Percentiles rank a stretch among this genome's conserved stretches.
These are phyloP conservation scores for Cossypha polioptera DNA, from an alignment of 2,797 vertebrate genomes.

Conservation along the genomic window DNA sequence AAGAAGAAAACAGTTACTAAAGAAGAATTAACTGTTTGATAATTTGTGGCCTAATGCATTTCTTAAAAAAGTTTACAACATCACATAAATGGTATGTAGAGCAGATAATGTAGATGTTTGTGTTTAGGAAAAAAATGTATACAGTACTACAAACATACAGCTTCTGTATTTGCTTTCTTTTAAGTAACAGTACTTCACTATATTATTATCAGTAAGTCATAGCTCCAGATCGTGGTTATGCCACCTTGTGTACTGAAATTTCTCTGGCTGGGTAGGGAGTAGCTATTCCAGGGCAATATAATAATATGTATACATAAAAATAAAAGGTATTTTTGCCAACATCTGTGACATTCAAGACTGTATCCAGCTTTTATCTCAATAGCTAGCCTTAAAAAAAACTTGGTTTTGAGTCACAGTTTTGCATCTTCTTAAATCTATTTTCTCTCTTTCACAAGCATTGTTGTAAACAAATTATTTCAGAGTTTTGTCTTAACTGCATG, in stretches of 20 bases:
- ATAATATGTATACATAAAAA: not conserved
- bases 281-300: not conserved
- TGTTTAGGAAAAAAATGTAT: not conserved
- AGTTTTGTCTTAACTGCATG: not conserved
- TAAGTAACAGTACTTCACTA: not conserved
- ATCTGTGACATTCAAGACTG: not conserved
- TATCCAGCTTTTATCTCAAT: not conserved
- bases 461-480: not conserved
- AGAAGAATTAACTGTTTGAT: not conserved
- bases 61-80: not conserved
- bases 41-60: not conserved
- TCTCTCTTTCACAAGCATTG: not conserved
- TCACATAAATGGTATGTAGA: not conserved
- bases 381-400: not conserved
- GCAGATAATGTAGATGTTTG: not conserved
- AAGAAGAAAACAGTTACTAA: not conserved
- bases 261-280: not conserved
- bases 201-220: not conserved
- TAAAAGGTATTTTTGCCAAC: not conserved
- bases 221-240: not conserved
- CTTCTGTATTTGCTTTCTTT: not conserved
- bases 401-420: not conserved
- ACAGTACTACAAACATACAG: rapidly evolving
- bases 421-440: not conserved
- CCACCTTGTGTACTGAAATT: not conserved